These are phyloP conservation scores for Ectemnius cavifrons DNA, from an alignment of 2,888 invertebrate genomes.

Conservation along the genomic window DNA sequence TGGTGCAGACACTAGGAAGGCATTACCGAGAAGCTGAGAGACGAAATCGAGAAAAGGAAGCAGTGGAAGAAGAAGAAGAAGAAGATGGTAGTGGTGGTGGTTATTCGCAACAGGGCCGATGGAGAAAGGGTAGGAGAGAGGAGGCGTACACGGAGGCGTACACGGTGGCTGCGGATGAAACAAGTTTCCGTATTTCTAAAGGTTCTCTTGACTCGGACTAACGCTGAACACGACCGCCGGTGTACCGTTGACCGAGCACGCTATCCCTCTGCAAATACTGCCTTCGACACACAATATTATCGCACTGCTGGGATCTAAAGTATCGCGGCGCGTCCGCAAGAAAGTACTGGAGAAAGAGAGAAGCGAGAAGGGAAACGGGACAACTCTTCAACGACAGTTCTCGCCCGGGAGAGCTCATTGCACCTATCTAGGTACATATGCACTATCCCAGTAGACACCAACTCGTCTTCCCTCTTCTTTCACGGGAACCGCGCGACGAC, in stretches of 20 bases:
- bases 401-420: too few species aligned
- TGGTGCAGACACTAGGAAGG: not conserved
- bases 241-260: conserved; percentile 33
- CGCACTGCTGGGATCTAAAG: conserved; percentile 70
- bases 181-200: conserved; percentile 64
- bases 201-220: conserved; percentile 35
- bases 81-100: too few species aligned
- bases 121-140: conserved; percentile 15
- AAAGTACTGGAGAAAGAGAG: conserved; percentile 13
- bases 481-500: not conserved
- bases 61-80: conserved; percentile 8
- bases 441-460: not conserved
- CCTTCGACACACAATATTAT: conserved; percentile 71
- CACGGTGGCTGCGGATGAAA: conserved; percentile 49
- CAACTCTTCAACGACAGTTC: too few species aligned
- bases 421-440: too few species aligned
- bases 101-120: not conserved
- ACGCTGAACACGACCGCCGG: conserved; percentile 20
- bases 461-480: not conserved
- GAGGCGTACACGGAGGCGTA: conserved; percentile 18
- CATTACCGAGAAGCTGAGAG: not conserved
- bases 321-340: conserved; percentile 54
- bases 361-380: too few species aligned
- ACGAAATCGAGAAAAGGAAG: not conserved
- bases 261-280: conserved; percentile 63